Conservation (phyloP, 2,888 invertebrate genomes). For the Dorcus parallelipipedus region DNA sequence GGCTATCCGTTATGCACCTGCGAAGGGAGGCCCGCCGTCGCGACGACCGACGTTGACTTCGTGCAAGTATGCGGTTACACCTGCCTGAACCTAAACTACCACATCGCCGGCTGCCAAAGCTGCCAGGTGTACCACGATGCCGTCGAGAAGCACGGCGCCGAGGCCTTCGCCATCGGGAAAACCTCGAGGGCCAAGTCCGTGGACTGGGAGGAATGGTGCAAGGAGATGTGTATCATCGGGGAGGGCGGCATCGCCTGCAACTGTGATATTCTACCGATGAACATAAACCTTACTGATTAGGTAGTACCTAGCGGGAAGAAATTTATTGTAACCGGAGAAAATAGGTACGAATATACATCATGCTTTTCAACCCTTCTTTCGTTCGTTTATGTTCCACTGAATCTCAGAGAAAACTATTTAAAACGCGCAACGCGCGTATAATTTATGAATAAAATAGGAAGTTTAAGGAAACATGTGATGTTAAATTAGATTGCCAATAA, state of each 20-base stretch:
- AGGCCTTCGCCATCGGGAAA: conserved; percentile 1
- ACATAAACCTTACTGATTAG: not conserved
- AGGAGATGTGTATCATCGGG: conserved; percentile 61
- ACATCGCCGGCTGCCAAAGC: conserved; percentile 46
- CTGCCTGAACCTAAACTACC: conserved; percentile 46
- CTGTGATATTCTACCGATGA: conserved; percentile 66
- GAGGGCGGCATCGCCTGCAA: conserved; percentile 75
- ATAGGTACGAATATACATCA: conserved; percentile 1
- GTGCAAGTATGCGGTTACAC: conserved; percentile 52
- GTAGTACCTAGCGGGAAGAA: not conserved
- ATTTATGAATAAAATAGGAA: too few species aligned
- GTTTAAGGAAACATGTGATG: too few species aligned
- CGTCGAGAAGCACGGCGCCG: not conserved
- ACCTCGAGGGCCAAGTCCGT: conserved; percentile 16
- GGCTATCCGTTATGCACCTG: conserved; percentile 59
- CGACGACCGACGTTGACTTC: conserved; percentile 44
- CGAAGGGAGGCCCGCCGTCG: conserved; percentile 21
- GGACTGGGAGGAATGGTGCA: conserved; percentile 66
- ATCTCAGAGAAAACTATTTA: too few species aligned
- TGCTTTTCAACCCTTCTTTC: not conserved
- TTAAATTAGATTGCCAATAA: too few species aligned
- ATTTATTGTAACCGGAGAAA: not conserved
- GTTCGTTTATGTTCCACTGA: too few species aligned
- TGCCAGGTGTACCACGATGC: conserved; percentile 37
- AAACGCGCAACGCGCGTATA: too few species aligned